Conservation (phyloP, 1,140 invertebrate genomes). For the Lepidostoma basale region DNA sequence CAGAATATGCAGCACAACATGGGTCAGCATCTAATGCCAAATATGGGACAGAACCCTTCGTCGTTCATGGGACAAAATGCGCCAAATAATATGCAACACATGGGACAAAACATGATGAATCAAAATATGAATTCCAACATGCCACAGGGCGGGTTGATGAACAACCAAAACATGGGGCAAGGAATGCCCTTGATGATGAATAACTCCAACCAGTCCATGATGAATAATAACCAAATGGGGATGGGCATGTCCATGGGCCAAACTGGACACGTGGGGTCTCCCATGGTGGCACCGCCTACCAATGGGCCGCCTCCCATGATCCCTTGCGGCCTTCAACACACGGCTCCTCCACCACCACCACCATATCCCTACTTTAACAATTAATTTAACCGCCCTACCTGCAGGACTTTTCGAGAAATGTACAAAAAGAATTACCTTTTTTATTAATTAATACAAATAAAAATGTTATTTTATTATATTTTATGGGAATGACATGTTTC, state of each 20-base stretch:
- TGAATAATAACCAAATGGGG: slow-evolving; percentile 17
- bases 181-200: slow-evolving; percentile 31
- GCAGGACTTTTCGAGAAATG: neutral
- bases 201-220: slow-evolving; percentile 9
- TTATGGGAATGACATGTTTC: too few relatives aligned
- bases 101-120: slow-evolving; percentile 30
- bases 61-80: slow-evolving; percentile 32
- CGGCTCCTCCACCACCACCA: neutral
- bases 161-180: slow-evolving; percentile 34
- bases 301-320: slow-evolving; percentile 20
- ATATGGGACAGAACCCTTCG: slow-evolving; percentile 30
- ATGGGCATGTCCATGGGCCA: slow-evolving; percentile 39
- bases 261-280: slow-evolving; percentile 29
- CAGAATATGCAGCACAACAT: slow-evolving; percentile 26
- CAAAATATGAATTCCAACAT: slow-evolving; percentile 30
- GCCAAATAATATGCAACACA: slow-evolving; percentile 32
- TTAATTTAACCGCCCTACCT: neutral
- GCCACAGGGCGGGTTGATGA: slow-evolving; percentile 23
- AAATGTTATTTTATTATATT: too few relatives aligned
- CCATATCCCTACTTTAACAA: too few relatives aligned
- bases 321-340: slow-evolving; percentile 13
- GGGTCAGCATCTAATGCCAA: slow-evolving; percentile 16
- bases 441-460: too few relatives aligned
- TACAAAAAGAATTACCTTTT: too few relatives aligned
- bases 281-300: slow-evolving; percentile 29